Base-by-base conservation (phyloP, 1,140 invertebrate species). In the Amyelois transitella region DNA sequence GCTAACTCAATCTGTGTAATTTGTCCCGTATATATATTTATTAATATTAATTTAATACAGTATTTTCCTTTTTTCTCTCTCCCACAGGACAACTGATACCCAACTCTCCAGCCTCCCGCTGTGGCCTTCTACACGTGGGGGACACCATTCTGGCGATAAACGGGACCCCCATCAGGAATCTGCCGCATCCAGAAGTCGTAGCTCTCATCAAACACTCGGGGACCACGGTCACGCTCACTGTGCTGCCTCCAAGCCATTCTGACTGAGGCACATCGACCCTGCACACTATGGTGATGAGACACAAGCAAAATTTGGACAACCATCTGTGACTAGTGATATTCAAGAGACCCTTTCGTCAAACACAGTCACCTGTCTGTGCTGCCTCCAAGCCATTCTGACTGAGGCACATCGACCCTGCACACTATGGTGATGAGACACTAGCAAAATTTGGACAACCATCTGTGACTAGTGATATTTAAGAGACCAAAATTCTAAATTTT, bases 81-180 rank as follows among this genome's bases (percentile, higher is more conserved):
- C n/a, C 12, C 18, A 7, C 79, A 96, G 96, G 96, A 57, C 92
- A 97, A 77, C 94, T 99, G 57, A 96, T 99, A 58, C 95, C 98
- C 62, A 95, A 95, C 62, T 99, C 97, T 77, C 98, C 98, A 6
- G 98, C 98, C 0, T 96, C 98, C 71, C 90, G 96, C 53, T 98
- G 97, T 86, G 95, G 94, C 0, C 91, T 93, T 45, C 89, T 99
- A 0, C 95, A 95, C 73, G 94, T 99, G 6, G 98, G 98, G 0
- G 98, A 99, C 89, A 94, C 96, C 60, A 99, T 99, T 61, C 90
- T 99, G 43, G 97, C 97, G 5, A 98, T 99, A 0, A 99, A 99
- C 90, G 95, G 96, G 45, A 93, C 95, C 49, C 94, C 97, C 59
- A 98, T 99, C 51, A 94, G 95, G 18, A 94, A 95, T 73, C 92